These are phyloP conservation scores for Zosterops borbonicus DNA, from an alignment of 2,113 vertebrate genomes.

Conservation along the genomic window DNA sequence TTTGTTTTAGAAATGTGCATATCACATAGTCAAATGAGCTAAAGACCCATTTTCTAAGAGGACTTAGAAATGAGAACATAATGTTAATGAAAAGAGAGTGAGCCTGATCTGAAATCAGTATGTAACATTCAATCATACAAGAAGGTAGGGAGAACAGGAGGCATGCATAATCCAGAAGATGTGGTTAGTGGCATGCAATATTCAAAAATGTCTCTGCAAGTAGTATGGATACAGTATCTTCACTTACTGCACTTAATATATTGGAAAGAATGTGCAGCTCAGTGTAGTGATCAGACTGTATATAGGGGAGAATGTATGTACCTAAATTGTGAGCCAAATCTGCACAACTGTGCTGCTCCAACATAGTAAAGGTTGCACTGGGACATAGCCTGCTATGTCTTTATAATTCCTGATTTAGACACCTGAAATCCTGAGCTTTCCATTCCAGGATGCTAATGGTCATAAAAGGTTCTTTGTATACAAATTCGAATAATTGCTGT, in stretches of 20 bases:
- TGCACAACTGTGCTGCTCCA: background rate
- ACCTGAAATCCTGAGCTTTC: background rate
- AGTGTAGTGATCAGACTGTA: too few species aligned
- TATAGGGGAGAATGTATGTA: background rate
- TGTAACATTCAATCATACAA: background rate
- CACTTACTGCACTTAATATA: background rate
- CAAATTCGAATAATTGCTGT: background rate
- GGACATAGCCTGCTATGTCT: background rate
- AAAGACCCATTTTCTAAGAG: constrained; percentile 19
- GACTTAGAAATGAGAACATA: background rate
- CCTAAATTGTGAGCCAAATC: background rate
- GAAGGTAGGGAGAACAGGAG: background rate
- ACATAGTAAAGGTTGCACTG: background rate
- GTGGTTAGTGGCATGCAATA: background rate
- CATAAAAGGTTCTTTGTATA: background rate
- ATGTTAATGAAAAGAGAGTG: background rate
- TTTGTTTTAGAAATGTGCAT: constrained; percentile 13
- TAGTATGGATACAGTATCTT: background rate
- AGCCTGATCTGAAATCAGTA: background rate
- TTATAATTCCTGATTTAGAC: background rate
- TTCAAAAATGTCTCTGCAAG: background rate
- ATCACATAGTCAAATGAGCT: background rate
- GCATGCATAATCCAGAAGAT: background rate
- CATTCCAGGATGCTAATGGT: background rate
- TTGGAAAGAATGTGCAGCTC: background rate